A percentile compares a stretch with the other conserved stretches of the same genome.
Conservation (phyloP, 2,888 invertebrate species). For the Lacanobia oleracea region DNA sequence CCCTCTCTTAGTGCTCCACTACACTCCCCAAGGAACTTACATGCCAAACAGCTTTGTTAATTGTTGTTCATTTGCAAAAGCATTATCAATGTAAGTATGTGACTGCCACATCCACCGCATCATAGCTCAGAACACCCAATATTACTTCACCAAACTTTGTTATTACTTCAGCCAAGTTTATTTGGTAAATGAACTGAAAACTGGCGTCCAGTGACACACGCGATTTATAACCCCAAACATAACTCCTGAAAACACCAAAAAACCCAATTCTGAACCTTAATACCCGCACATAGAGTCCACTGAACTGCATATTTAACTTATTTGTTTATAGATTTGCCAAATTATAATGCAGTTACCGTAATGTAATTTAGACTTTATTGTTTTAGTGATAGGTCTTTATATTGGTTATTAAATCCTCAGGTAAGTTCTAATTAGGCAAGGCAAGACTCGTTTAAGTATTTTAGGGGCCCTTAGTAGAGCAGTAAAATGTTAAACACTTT, state of each 20-base stretch:
- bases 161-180: conserved; percentile 85
- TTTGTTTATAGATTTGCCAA: conserved; percentile 25
- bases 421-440: conserved; percentile 54
- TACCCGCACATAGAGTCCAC: conserved; percentile 7
- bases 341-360: conserved; percentile 51
- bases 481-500: conserved; percentile 58
- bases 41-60: too few species aligned
- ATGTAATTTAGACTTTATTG: conserved; percentile 55
- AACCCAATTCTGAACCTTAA: conserved; percentile 69
- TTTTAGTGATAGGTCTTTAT: conserved; percentile 37
- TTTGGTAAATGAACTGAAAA: conserved; percentile 86
- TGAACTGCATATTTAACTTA: neutral
- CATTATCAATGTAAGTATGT: conserved; percentile 10
- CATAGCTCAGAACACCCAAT: conserved; percentile 66
- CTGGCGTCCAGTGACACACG: conserved; percentile 80
- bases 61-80: neutral
- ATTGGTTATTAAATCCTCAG: conserved; percentile 41
- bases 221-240: conserved; percentile 77
- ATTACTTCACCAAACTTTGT: conserved; percentile 83
- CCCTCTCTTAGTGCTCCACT: too few species aligned
- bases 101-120: conserved; percentile 65
- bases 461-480: conserved; percentile 36
- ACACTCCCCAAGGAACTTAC: too few species aligned
- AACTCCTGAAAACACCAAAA: conserved; percentile 55
- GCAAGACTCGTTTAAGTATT: conserved; percentile 40